Percentiles rank a stretch among this genome's conserved stretches.
phyloP scores from a whole-genome alignment of 2,888 invertebrate species.

The Scaptomyza caliginosa region DNA sequence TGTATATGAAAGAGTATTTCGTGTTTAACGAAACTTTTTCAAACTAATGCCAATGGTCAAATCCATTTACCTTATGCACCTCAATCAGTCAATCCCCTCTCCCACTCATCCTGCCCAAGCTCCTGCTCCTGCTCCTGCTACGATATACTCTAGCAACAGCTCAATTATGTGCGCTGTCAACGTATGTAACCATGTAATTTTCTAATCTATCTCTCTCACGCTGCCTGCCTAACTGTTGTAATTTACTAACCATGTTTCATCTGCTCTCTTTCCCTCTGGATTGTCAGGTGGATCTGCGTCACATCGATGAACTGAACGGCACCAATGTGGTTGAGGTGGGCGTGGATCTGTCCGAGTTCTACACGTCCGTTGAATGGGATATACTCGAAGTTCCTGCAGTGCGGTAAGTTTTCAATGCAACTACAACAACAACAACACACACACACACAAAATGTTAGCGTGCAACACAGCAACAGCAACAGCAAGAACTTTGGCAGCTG shows the following conservation, averaged over 20 bases:
- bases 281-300: slow-evolving; percentile 93
- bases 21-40: neutral
- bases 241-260: slow-evolving; percentile 28
- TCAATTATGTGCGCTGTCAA: slow-evolving; percentile 57
- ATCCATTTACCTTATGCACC: neutral
- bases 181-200: slow-evolving; percentile 55
- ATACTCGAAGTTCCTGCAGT: slow-evolving; percentile 97
- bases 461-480: slow-evolving; percentile 16
- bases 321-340: slow-evolving; percentile 96
- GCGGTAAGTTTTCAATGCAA: slow-evolving; percentile 86
- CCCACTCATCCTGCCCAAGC: neutral
- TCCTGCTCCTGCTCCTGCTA: neutral
- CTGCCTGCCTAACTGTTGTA: neutral
- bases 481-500: slow-evolving; percentile 63
- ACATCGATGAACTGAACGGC: slow-evolving; percentile 95
- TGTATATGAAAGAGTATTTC: neutral
- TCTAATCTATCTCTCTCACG: slow-evolving; percentile 37
- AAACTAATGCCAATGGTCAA: neutral
- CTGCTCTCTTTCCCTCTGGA: slow-evolving; percentile 2
- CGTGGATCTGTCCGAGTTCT: slow-evolving; percentile 98
- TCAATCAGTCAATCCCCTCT: neutral
- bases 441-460: neutral
- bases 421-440: neutral
- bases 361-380: slow-evolving; percentile 99
- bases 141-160: slow-evolving; percentile 12